These are phyloP conservation scores for Drosophila meridiana DNA, from an alignment of 2,888 invertebrate species.

Conservation along the genomic window DNA sequence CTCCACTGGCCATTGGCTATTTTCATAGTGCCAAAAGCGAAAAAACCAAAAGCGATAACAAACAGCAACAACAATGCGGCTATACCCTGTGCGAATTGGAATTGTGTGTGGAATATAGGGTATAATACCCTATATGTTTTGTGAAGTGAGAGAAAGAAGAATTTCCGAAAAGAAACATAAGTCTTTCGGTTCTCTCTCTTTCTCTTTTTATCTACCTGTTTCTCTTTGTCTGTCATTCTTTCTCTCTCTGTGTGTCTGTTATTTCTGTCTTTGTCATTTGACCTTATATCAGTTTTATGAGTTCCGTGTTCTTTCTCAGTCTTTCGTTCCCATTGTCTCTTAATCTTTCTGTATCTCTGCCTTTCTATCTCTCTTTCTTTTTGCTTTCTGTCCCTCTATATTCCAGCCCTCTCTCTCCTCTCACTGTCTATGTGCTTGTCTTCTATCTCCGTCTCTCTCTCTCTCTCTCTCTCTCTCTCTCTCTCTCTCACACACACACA, in stretches of 20 bases:
- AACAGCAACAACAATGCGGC: slow-evolving; percentile 30
- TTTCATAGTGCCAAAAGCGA: slow-evolving; percentile 19
- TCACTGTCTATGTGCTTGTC: not conserved
- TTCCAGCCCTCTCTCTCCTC: not conserved
- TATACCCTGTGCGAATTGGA: not conserved
- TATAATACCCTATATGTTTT: not conserved
- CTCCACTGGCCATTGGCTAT: slow-evolving; percentile 42
- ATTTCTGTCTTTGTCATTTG: not conserved
- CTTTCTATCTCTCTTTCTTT: not conserved
- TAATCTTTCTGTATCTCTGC: too few relatives aligned
- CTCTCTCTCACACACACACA: not conserved
- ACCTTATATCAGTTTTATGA: not conserved
- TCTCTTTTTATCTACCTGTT: too few relatives aligned
- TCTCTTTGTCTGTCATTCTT: too few relatives aligned
- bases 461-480: not conserved
- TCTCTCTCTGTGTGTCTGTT: not conserved
- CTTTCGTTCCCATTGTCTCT: too few relatives aligned
- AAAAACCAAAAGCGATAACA: slow-evolving; percentile 3
- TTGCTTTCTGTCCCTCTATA: not conserved
- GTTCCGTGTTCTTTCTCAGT: not conserved
- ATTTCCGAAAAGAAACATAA: too few relatives aligned
- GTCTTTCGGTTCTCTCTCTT: too few relatives aligned
- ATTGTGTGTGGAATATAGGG: not conserved
- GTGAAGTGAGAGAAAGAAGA: not conserved
- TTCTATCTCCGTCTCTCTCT: not conserved